These are phyloP conservation scores for Escarpia spicata DNA, from an alignment of 2,888 invertebrate species.

Conservation along the genomic window DNA sequence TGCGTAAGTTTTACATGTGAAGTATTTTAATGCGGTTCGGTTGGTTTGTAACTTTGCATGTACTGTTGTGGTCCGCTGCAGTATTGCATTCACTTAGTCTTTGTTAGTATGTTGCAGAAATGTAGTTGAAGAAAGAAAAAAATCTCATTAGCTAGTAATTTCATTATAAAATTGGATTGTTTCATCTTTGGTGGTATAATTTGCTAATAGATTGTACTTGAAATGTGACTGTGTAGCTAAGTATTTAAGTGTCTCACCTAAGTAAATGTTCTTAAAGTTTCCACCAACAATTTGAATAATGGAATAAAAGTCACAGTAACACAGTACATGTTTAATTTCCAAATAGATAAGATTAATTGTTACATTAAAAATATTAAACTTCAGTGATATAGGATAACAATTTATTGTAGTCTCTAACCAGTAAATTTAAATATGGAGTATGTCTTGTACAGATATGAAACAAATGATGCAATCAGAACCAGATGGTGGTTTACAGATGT, in stretches of 20 bases:
- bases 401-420: background rate
- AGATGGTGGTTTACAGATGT: background rate
- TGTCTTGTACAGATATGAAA: background rate
- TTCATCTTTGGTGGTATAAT: background rate
- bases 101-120: background rate
- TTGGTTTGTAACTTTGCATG: background rate
- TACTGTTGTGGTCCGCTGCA: background rate
- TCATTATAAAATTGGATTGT: too few species aligned
- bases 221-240: background rate
- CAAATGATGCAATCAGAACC: background rate
- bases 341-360: too few species aligned
- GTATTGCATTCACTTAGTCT: too few species aligned
- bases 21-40: background rate
- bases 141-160: background rate
- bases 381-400: too few species aligned
- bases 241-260: background rate
- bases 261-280: too few species aligned
- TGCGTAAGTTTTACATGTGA: slow-evolving; percentile 51
- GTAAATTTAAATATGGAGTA: background rate
- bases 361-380: too few species aligned
- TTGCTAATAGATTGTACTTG: background rate
- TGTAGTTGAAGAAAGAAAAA: background rate
- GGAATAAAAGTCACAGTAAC: too few species aligned
- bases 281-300: too few species aligned
- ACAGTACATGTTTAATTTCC: too few species aligned